These are phyloP conservation scores for Paraescarpia echinospica DNA, from an alignment of 1,140 invertebrate genomes.

Conservation along the genomic window DNA sequence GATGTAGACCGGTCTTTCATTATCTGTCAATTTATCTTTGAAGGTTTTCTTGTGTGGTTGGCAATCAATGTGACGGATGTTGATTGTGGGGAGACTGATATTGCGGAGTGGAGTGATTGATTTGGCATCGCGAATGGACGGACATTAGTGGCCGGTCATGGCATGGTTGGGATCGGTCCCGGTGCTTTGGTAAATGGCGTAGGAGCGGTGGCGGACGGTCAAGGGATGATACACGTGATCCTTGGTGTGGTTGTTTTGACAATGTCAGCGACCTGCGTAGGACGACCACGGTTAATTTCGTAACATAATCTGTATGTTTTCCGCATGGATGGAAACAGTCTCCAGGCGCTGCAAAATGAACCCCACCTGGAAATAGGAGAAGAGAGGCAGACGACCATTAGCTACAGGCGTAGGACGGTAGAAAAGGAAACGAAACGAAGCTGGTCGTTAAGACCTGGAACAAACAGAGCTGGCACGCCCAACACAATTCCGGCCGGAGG, in stretches of 20 bases:
- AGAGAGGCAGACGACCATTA: no score
- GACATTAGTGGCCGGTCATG: no score
- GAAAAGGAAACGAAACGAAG: no score
- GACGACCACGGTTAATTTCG: background rate
- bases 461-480: no score
- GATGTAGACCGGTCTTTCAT: background rate
- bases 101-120: background rate
- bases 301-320: background rate
- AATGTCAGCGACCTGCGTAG: background rate
- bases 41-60: background rate
- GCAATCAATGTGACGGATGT: background rate
- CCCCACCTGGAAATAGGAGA: background rate
- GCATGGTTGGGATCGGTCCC: no score
- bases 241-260: background rate
- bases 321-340: background rate
- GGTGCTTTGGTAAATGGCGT: background rate
- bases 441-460: no score
- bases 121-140: no score
- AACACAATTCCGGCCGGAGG: no score
- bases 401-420: no score
- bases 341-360: background rate
- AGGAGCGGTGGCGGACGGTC: background rate
- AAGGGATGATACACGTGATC: background rate
- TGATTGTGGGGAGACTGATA: background rate
- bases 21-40: background rate